These are phyloP conservation scores for Netelia fuscicornis DNA, from an alignment of 2,888 invertebrate species.

Conservation along the genomic window DNA sequence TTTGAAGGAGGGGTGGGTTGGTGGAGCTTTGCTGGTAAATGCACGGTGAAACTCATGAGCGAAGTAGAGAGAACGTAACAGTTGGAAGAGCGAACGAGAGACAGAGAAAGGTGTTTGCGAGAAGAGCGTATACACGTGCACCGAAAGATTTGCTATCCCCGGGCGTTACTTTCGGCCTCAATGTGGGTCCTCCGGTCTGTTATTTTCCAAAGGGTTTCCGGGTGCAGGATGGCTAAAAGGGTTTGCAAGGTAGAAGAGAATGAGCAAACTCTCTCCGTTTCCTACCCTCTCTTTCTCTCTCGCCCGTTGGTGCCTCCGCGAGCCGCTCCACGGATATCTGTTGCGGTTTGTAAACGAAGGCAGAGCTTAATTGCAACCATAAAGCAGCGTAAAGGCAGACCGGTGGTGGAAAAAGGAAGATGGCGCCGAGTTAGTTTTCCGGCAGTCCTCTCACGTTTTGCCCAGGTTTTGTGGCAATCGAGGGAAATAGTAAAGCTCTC, in stretches of 20 bases:
- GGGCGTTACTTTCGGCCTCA: slow-evolving; percentile 31
- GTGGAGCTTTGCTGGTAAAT: slow-evolving; percentile 48
- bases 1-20: not conserved
- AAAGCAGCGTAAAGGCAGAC: slow-evolving; percentile 62
- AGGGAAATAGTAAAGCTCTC: slow-evolving; percentile 46
- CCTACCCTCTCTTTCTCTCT: not conserved
- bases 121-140: slow-evolving; percentile 31
- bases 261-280: slow-evolving; percentile 2
- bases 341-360: slow-evolving; percentile 74
- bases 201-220: slow-evolving; percentile 61
- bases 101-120: slow-evolving; percentile 46
- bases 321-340: slow-evolving; percentile 70
- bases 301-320: slow-evolving; percentile 29
- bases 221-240: slow-evolving; percentile 35
- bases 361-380: slow-evolving; percentile 74
- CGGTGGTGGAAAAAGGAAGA: slow-evolving; percentile 25
- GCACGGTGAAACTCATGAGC: slow-evolving; percentile 55
- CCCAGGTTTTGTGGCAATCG: slow-evolving; percentile 13
- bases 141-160: slow-evolving; percentile 33
- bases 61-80: slow-evolving; percentile 18
- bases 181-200: slow-evolving; percentile 17
- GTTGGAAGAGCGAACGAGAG: slow-evolving; percentile 29
- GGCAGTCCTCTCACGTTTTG: slow-evolving; percentile 60
- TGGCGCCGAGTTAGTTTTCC: slow-evolving; percentile 47
- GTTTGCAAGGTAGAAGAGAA: slow-evolving; percentile 23